Conservation (phyloP, 1,140 invertebrate genomes). For the Apis cerana region DNA sequence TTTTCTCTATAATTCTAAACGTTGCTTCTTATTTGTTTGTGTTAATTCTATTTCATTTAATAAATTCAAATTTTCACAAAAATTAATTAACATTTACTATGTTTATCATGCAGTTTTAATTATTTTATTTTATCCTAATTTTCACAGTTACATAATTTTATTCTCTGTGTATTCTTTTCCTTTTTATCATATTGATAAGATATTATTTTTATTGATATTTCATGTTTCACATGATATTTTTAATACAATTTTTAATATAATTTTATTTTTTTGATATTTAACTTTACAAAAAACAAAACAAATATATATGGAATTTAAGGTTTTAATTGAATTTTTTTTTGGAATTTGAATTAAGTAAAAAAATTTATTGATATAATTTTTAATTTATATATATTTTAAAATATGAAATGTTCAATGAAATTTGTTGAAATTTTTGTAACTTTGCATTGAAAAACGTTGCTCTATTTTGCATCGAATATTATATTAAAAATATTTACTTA, state of each 20-base stretch:
- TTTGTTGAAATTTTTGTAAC: neutral
- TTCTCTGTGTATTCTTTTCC: neutral
- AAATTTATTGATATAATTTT: neutral
- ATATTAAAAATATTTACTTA: conserved; percentile 6
- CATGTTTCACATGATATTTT: neutral
- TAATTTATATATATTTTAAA: neutral
- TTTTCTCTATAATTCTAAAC: too few species aligned
- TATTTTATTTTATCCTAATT: neutral
- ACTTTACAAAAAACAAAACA: neutral
- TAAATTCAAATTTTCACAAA: neutral
- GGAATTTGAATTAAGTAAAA: neutral
- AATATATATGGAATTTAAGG: neutral
- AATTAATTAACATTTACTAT: neutral
- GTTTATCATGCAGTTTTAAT: neutral
- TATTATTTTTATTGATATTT: conserved; percentile 16
- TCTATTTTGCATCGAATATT: neutral
- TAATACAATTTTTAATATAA: neutral
- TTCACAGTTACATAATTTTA: neutral
- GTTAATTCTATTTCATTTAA: neutral
- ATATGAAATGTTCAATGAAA: neutral
- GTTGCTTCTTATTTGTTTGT: neutral
- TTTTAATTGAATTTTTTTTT: neutral
- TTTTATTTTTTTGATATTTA: neutral
- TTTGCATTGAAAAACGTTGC: neutral
- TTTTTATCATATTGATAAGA: neutral